These are phyloP conservation scores for Piliocolobus tephrosceles DNA, from an alignment of 2,113 vertebrate genomes.

Conservation along the genomic window DNA sequence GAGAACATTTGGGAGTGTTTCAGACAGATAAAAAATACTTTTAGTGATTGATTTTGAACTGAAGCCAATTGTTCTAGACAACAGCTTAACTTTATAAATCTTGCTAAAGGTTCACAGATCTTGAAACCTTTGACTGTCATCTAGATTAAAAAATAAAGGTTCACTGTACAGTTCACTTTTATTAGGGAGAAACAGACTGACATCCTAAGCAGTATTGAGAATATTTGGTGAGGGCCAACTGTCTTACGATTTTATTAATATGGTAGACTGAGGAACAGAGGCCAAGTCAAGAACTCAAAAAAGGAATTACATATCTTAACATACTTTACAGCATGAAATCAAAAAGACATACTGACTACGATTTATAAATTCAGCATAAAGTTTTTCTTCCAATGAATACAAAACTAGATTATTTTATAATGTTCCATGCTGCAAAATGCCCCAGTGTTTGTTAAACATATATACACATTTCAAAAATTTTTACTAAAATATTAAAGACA, in stretches of 20 bases:
- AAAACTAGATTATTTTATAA: background rate
- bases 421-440: background rate
- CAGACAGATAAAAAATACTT: slow-evolving; percentile 37
- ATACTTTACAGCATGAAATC: background rate
- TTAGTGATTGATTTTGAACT: slow-evolving; percentile 58
- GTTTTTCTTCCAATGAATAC: background rate
- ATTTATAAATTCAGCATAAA: background rate
- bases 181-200: slow-evolving; percentile 58
- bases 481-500: background rate
- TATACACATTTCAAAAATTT: background rate
- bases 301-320: background rate
- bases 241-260: slow-evolving; percentile 6
- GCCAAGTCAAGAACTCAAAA: background rate
- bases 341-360: background rate
- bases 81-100: slow-evolving; percentile 60
- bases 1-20: slow-evolving; percentile 13
- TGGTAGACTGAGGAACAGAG: slow-evolving; percentile 62
- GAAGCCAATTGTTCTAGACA: slow-evolving; percentile 39
- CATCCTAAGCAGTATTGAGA: slow-evolving; percentile 11
- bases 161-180: slow-evolving; percentile 28
- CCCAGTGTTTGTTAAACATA: background rate
- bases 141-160: slow-evolving; percentile 65
- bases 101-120: slow-evolving; percentile 41
- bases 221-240: background rate
- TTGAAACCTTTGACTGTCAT: slow-evolving; percentile 47